Conservation (phyloP, 30 jellyfish, hydroid and myxozoan species). For the Hydra vulgaris region DNA sequence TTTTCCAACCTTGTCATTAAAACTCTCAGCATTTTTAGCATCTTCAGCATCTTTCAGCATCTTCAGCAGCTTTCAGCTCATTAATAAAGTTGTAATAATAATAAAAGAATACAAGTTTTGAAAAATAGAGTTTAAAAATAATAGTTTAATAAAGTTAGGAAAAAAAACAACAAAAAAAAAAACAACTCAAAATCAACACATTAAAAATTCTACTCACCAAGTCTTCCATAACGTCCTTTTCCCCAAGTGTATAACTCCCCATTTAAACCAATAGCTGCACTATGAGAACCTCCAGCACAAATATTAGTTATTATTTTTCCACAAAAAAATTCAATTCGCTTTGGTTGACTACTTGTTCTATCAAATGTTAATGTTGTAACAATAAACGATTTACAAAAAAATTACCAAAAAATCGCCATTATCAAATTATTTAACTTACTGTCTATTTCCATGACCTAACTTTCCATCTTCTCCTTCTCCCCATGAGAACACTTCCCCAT, state of each 20-base stretch:
- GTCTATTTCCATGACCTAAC: slow-evolving; percentile 88
- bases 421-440: slow-evolving; percentile 39
- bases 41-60: too few species aligned
- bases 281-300: slow-evolving; percentile 84
- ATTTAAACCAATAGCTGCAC: slow-evolving; percentile 65
- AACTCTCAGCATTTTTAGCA: too few species aligned
- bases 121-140: too few species aligned
- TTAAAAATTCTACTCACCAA: slow-evolving; percentile 31
- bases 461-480: slow-evolving; percentile 98
- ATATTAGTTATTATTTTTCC: slow-evolving; percentile 52
- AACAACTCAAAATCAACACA: background rate
- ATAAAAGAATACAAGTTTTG: too few species aligned
- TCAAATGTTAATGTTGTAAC: background rate
- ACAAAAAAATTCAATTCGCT: slow-evolving; percentile 51
- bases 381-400: background rate
- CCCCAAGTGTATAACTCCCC: slow-evolving; percentile 93
- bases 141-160: background rate
- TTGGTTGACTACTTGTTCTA: slow-evolving; percentile 60
- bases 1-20: too few species aligned
- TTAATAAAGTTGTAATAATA: too few species aligned
- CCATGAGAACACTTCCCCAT: slow-evolving; percentile 94
- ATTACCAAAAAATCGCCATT: background rate
- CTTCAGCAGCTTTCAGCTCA: too few species aligned
- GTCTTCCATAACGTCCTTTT: slow-evolving; percentile 87
- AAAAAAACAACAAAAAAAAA: background rate